A percentile compares a stretch with the other conserved stretches of the same genome.
phyloP scores from a whole-genome alignment of 2,888 invertebrate species.

The Hemithea aestivaria region DNA sequence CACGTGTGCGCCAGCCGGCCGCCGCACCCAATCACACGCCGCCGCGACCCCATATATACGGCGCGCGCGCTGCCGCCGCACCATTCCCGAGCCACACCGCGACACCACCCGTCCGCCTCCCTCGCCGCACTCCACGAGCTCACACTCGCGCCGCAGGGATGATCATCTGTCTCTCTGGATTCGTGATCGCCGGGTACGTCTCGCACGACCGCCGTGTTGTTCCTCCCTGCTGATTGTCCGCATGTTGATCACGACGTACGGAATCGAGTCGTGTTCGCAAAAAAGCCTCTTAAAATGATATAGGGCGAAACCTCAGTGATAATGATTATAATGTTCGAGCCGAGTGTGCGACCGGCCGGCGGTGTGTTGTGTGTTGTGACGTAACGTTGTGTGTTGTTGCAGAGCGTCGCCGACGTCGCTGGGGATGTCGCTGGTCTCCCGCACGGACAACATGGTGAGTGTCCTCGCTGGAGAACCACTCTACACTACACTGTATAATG shows the following conservation, averaged over 20 bases:
- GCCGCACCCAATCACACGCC: conserved; percentile 18
- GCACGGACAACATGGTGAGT: conserved; percentile 57
- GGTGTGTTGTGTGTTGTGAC: not conserved
- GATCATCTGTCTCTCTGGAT: conserved; percentile 76
- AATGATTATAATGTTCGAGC: too few species aligned
- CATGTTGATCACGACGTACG: too few species aligned
- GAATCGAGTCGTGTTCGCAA: too few species aligned
- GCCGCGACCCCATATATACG: not conserved
- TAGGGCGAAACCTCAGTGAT: too few species aligned
- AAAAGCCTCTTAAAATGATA: too few species aligned
- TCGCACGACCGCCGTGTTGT: not conserved
- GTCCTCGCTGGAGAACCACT: too few species aligned
- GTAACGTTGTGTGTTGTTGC: conserved; percentile 34
- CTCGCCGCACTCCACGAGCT: conserved; percentile 6
- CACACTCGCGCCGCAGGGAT: conserved; percentile 36
- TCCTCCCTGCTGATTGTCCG: not conserved
- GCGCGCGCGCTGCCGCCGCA: not conserved
- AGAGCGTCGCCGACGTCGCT: conserved; percentile 58
- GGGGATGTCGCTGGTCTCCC: conserved; percentile 39
- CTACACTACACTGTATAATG: too few species aligned
- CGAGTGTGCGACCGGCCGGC: too few species aligned
- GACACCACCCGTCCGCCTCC: conserved; percentile 1
- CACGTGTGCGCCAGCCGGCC: conserved; percentile 7
- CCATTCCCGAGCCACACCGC: not conserved
- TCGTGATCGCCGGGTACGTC: conserved; percentile 74